phyloP scores from a whole-genome alignment of 2,113 vertebrate species.

The Macrotis lagotis region DNA sequence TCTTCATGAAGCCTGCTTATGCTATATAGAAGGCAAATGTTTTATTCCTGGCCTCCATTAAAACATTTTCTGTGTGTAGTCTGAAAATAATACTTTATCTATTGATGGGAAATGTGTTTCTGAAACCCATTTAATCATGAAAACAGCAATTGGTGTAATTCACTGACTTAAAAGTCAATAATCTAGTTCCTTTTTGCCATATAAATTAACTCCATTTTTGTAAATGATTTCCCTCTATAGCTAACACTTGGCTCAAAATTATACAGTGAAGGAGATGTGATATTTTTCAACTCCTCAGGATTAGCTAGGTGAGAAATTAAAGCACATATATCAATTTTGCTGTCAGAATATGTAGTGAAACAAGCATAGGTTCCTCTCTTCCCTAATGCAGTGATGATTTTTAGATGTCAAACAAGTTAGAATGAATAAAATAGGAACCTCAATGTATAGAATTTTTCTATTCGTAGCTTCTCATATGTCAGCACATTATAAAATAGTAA shows the following conservation, averaged over 20 bases:
- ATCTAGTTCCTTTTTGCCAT: background rate
- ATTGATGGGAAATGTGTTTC: constrained; percentile 9
- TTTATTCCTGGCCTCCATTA: background rate
- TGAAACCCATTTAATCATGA: constrained; percentile 7
- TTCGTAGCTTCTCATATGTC: constrained; percentile 56
- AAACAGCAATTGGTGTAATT: background rate
- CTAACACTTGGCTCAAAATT: background rate
- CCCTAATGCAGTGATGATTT: constrained; percentile 46
- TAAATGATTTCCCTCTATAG: background rate
- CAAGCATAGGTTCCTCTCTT: background rate
- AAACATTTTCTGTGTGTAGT: background rate
- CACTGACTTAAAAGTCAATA: background rate
- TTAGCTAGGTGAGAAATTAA: background rate
- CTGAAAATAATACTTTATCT: constrained; percentile 7
- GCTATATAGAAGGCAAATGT: constrained; percentile 2
- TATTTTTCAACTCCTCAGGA: background rate
- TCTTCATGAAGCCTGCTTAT: background rate
- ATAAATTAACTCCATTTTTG: constrained; percentile 37
- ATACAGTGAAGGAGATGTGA: background rate
- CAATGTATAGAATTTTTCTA: constrained; percentile 59
- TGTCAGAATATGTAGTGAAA: background rate
- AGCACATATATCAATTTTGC: background rate
- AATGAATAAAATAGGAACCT: constrained; percentile 46
- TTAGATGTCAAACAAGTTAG: constrained; percentile 38
- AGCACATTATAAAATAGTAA: constrained; percentile 55